Evolutionary conservation across 2,113 vertebrate species (phyloP), one percentile per base, ranked within the genome.

Genomic region (Bettongia penicillata): DNA sequence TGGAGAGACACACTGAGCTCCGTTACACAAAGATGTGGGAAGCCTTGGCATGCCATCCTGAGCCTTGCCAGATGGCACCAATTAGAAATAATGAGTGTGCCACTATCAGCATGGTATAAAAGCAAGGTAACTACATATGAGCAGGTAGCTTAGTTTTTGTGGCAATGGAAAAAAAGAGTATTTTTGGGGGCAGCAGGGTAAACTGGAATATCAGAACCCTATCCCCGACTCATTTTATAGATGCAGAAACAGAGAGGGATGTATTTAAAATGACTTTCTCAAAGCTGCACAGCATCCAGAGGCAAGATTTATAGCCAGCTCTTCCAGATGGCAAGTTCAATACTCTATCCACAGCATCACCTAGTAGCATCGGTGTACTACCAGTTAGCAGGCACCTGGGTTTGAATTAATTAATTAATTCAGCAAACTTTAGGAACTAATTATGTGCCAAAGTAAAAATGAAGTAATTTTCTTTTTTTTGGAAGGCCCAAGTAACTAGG

Each of bases 1-100:
- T 0, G 4, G 2, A 0, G 26, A 90, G 89, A 47, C 68, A 84
- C 16, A 43, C 47, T 3, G 5, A 12, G 24, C 43, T 22, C 0
- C 3, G 8, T 14, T 24, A 19, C 2, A 11, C 2, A 23, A 1
- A 28, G 43, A 8, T 48, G 8, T 28, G 68, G 37, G 9, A 19
- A 89, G 47, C 51, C 11, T 31, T 4, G 1, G 1, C 1, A 9
- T 16, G 19, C 68, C 68, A 84, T n/a, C 53, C 11, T 7, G 37
- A 8, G n/a, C 28, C 37, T 31, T 90, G 43, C 49, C 49, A 8
- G 3, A 84, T 1, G 31, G 31, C 53, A 1, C 3, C 61, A 68
- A 93, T 93, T 68, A 92, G n/a, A 90, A 28, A 53, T 84, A 84
- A 84, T 90, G 47, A 93, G 47, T 3, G 0, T n/a, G 89, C 25